These are phyloP conservation scores for Andrena bucephala DNA, from an alignment of 2,888 invertebrate species.

Conservation along the genomic window DNA sequence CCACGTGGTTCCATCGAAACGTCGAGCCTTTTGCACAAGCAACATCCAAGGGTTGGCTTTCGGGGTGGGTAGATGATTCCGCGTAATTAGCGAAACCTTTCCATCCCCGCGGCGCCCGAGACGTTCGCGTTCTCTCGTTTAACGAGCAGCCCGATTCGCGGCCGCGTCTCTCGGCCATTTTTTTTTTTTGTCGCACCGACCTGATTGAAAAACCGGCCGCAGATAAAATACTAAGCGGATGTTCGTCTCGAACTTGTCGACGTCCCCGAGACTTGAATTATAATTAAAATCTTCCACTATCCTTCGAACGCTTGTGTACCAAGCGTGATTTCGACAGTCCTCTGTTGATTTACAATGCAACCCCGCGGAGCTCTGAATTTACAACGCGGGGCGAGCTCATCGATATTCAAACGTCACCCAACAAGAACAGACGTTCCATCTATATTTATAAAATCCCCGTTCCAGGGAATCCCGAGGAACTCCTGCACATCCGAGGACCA, in stretches of 20 bases:
- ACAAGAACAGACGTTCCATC: constrained; percentile 9
- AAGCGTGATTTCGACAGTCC: neutral
- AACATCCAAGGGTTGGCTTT: neutral
- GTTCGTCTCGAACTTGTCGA: neutral
- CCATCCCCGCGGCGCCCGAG: neutral
- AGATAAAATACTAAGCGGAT: neutral
- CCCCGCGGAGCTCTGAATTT: neutral
- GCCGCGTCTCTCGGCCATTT: neutral
- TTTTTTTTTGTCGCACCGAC: neutral
- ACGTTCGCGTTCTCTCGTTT: constrained; percentile 13
- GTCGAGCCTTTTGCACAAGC: neutral
- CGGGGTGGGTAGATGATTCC: constrained; percentile 2
- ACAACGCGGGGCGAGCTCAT: neutral
- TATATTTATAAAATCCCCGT: neutral
- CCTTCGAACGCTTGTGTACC: no score
- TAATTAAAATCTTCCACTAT: no score
- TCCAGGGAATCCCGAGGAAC: no score
- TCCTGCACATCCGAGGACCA: neutral
- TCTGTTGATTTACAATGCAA: constrained; percentile 1
- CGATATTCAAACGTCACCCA: constrained; percentile 16
- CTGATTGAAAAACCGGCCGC: no score
- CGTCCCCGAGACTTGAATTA: neutral
- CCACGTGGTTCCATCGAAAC: constrained; percentile 1
- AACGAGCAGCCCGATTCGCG: neutral
- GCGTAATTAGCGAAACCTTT: constrained; percentile 33